Evolutionary conservation across 2,888 invertebrate species (phyloP), one percentile per base, ranked within the genome.

Genomic region (Crossocerus cetratus): DNA sequence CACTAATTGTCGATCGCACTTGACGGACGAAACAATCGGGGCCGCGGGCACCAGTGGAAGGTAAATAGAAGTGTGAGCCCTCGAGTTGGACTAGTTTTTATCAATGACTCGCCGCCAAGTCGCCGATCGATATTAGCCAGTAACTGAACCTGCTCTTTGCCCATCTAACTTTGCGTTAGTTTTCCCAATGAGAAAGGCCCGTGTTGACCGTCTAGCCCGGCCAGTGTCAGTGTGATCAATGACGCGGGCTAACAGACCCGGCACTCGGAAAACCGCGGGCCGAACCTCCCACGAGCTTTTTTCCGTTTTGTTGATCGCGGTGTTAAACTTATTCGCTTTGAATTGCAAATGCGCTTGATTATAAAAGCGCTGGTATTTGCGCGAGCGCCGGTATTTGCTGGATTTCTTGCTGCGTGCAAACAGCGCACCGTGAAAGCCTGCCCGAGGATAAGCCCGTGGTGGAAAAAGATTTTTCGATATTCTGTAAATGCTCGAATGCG

Each of bases 141-240:
- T 49, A 16, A 49, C 14, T 22, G 62, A 22, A 16, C 23, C 55
- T 64, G 32, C 69, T 59, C 63, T 49, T 73, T 64, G 68, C 75
- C 69, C 72, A 64, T 72, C 72, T 58, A 72, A 75, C 72, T 84
- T 84, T 81, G 81, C 80, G 79, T 83, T 81, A 80, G 74, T 75
- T 72, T 67, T 60, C 58, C 54, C 21, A 65, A 57, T 44, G 63
- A 70, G 69, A 72, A 71, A 32, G 8, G 69, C 70, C 74, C 78
- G 74, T 80, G 68, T 78, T 80, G 73, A 74, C 72, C 72, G 65
- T 58, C 67, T n/a, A 49, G 53, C 21, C 69, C 61, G 69, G 74
- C 71, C 62, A 70, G 68, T 67, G 71, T 54, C 49, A 63, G 5
- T 49, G 49, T 49, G 49, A 49, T 14, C 49, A 49, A 49, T 49